Evolutionary conservation across 2,888 invertebrate species (phyloP), one percentile per base, ranked within the genome.

Genomic region (Boloria selene): DNA sequence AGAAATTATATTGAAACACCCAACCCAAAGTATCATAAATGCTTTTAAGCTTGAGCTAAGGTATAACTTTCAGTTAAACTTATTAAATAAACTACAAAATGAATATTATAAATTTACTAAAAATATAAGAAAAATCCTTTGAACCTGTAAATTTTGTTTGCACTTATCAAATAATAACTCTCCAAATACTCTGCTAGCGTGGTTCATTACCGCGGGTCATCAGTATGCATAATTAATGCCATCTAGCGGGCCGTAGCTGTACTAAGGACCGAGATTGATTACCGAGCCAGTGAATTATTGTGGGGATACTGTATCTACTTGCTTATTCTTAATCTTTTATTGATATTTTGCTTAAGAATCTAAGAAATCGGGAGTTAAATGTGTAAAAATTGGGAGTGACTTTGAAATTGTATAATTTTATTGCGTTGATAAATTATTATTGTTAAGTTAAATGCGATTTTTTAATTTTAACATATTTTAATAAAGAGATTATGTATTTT

Each of bases 221-320:
- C 95, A 95, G 95, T 95, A 95, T 95, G 94, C 95, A 95, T 95
- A 95, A 95, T 94, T 92, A 94, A 95, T 95, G 93, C 88, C 90
- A 90, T 85, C 91, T 88, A 86, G 79, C 82, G 83, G 81, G 71
- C 77, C 76, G 78, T 74, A 80, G 80, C 77, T 71, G 83, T 85
- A 90, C 89, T 86, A 81, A 80, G 78, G 69, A 68, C 44, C 71
- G 72, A 74, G 86, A 88, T 88, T 84, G 87, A 90, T 88, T 64
- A 64, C 71, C 58, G 65, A 53, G 56, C 61, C 45, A 7, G 54
- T 75, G 74, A 74, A 64, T 68, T 67, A 73, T 74, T 72, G 69
- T 63, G 66, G 62, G 38, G 26, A 64, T 22, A 56, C 54, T n/a
- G n/a, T n/a, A 47, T 22, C 61, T 64, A 70, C 49, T 65, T 58